Conservation (phyloP, 1,140 invertebrate genomes). For the Euglossa dilemma region DNA sequence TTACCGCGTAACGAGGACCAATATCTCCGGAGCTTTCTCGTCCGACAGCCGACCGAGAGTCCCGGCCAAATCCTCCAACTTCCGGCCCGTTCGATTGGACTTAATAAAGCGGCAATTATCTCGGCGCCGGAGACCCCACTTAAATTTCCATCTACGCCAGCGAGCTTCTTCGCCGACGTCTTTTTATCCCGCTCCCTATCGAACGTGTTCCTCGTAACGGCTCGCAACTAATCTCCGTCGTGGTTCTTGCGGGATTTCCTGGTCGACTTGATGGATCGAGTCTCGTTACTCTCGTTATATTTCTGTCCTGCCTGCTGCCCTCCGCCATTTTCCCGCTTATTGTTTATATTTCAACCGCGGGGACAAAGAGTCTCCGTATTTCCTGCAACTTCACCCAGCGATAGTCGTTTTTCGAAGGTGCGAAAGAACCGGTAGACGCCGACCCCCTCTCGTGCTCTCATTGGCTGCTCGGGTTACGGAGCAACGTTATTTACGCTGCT, state of each 20-base stretch:
- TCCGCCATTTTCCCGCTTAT: neutral
- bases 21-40: neutral
- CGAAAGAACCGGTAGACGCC: neutral
- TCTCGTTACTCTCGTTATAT: conserved; percentile 4
- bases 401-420: neutral
- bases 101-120: conserved; percentile 36
- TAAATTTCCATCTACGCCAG: neutral
- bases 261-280: conserved; percentile 41
- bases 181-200: neutral
- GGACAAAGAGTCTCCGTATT: neutral
- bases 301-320: too few species aligned
- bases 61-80: too few species aligned
- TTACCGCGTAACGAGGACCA: neutral
- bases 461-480: neutral
- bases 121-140: neutral
- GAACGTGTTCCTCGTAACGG: neutral
- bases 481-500: conserved; percentile 7
- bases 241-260: conserved; percentile 48
- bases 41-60: too few species aligned
- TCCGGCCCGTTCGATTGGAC: neutral
- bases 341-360: neutral
- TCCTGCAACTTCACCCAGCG: neutral
- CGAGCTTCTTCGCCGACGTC: neutral
- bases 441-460: neutral
- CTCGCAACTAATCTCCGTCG: conserved; percentile 40